Percentiles rank a stretch among this genome's conserved stretches.
Conservation (phyloP, 2,797 vertebrate genomes). For the Sebastiscus tertius region DNA sequence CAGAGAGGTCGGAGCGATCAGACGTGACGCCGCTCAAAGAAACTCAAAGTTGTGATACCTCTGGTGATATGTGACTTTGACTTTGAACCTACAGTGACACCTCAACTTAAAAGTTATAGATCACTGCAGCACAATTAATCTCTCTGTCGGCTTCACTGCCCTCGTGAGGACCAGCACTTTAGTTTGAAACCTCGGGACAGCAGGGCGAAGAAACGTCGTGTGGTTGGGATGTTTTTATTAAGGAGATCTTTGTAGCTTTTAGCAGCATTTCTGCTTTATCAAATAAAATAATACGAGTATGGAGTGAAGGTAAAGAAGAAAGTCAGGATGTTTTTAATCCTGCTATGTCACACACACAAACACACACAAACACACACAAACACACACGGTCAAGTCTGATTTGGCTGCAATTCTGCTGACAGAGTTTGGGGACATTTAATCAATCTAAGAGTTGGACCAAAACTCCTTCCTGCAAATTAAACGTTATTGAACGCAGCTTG, state of each 20-base stretch:
- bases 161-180: background rate
- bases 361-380: background rate
- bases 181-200: background rate
- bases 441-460: slow-evolving; percentile 33
- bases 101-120: background rate
- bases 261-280: background rate
- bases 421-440: slow-evolving; percentile 51
- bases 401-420: slow-evolving; percentile 16
- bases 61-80: slow-evolving; percentile 8
- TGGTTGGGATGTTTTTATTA: too few relatives aligned
- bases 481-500: slow-evolving; percentile 3
- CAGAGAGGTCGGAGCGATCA: background rate
- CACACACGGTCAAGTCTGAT: slow-evolving; percentile 16
- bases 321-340: background rate
- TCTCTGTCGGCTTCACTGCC: background rate
- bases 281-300: background rate
- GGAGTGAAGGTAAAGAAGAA: background rate
- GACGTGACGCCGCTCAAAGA: background rate
- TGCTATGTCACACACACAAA: background rate
- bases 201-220: too few relatives aligned
- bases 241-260: too few relatives aligned
- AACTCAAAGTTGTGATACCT: background rate
- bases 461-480: slow-evolving; percentile 28
- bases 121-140: slow-evolving; percentile 9
- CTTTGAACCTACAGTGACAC: slow-evolving; percentile 13